Conservation (phyloP, 2,113 vertebrate genomes). For the Hipposideros armiger region DNA sequence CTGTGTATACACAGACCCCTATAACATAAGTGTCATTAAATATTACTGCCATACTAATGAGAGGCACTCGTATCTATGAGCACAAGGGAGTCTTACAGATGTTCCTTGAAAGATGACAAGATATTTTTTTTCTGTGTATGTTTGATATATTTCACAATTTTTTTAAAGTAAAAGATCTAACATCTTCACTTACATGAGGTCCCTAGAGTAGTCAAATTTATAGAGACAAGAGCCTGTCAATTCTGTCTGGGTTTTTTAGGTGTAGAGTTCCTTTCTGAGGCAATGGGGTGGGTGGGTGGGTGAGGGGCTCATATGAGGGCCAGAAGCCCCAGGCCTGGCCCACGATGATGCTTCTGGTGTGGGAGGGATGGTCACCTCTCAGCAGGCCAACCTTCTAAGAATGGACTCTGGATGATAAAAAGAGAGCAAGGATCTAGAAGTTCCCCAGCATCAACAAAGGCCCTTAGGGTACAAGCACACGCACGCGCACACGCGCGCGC, state of each 20-base stretch:
- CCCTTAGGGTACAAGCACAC: too few species aligned
- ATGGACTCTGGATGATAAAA: neutral
- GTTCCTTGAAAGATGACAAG: constrained; percentile 60
- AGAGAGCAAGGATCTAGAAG: neutral
- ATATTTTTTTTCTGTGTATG: neutral
- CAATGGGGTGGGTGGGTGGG: neutral
- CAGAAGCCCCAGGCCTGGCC: neutral
- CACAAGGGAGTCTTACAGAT: constrained; percentile 54
- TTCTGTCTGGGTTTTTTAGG: constrained; percentile 1
- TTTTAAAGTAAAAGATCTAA: neutral
- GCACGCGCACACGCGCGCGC: rapidly evolving
- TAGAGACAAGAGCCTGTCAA: neutral
- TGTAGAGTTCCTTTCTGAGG: neutral
- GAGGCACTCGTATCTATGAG: constrained; percentile 40
- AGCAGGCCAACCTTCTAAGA: neutral
- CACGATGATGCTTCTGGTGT: neutral
- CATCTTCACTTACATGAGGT: neutral
- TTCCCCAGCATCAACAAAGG: neutral
- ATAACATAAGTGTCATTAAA: constrained; percentile 44
- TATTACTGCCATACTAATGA: constrained; percentile 52
- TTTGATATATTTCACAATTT: neutral
- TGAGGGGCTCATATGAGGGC: neutral
- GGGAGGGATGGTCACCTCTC: neutral
- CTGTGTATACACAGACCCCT: neutral
- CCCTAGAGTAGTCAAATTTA: neutral